Percentiles rank a stretch among this genome's conserved stretches.
Evolutionary conservation across 2,113 vertebrate genomes (phyloP).

Genomic region (Noturus placidus): DNA sequence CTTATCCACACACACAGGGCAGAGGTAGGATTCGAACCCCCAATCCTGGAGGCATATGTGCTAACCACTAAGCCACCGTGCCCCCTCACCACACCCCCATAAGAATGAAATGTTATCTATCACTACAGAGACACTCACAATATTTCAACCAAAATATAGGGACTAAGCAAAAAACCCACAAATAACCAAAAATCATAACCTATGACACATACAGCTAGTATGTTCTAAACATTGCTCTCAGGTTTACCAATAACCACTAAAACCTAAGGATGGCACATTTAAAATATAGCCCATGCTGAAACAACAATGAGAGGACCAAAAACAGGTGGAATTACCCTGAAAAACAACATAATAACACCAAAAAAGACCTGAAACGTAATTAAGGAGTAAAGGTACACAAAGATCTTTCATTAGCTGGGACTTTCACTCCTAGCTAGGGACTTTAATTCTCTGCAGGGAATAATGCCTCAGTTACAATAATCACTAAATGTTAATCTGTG

Average conservation of each 20-base stretch:
- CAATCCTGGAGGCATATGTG: too few relatives aligned
- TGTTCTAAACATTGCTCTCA: neutral
- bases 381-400: constrained; percentile 44
- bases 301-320: neutral
- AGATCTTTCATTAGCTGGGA: neutral
- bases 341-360: neutral
- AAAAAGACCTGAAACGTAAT: constrained; percentile 20
- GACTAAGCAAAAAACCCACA: neutral
- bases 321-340: neutral
- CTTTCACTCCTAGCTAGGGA: neutral
- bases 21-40: too few relatives aligned
- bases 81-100: too few relatives aligned
- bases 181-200: neutral
- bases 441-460: neutral
- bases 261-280: neutral
- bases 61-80: too few relatives aligned
- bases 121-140: neutral
- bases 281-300: neutral
- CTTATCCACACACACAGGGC: too few relatives aligned
- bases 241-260: neutral
- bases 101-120: neutral
- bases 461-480: neutral
- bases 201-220: neutral
- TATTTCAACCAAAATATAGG: neutral
- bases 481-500: neutral